Evolutionary conservation across 2,113 vertebrate genomes (phyloP).

Genomic region (Paedocypris sp.): DNA sequence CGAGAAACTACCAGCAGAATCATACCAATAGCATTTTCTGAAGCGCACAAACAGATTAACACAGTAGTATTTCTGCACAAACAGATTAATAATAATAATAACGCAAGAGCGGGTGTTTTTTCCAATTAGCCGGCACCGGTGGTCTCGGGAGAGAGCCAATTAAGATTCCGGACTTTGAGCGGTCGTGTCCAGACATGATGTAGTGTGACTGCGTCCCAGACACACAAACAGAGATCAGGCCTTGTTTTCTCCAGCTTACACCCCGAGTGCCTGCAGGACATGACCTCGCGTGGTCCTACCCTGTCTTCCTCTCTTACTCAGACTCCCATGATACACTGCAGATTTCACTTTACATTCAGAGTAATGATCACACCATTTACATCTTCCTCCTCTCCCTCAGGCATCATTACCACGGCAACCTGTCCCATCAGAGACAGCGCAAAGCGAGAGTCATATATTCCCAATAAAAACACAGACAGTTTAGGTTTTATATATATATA

Average conservation of each 20-base stretch:
- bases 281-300: conserved; percentile 2
- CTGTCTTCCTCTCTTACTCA: conserved; percentile 9
- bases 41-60: background rate
- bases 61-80: no score
- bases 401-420: conserved; percentile 32
- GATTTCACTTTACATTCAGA: conserved; percentile 29
- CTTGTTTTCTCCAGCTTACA: conserved; percentile 11
- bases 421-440: conserved; percentile 17
- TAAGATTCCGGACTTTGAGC: conserved; percentile 11
- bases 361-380: conserved; percentile 27
- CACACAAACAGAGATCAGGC: background rate
- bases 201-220: conserved; percentile 4
- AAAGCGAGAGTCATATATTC: conserved; percentile 20
- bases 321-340: background rate
- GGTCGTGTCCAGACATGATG: conserved; percentile 35
- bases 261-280: conserved; percentile 16
- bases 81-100: no score
- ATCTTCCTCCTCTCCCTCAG: conserved; percentile 19
- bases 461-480: background rate
- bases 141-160: conserved; percentile 26
- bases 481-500: background rate
- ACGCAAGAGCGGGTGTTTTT: conserved; percentile 13
- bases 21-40: no score
- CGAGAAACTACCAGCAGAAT: no score
- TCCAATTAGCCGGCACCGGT: conserved; percentile 15